Percentiles rank a stretch among this genome's conserved stretches.
Evolutionary conservation across 2,113 vertebrate species (phyloP).

Genomic region (Sceloporus undulatus): DNA sequence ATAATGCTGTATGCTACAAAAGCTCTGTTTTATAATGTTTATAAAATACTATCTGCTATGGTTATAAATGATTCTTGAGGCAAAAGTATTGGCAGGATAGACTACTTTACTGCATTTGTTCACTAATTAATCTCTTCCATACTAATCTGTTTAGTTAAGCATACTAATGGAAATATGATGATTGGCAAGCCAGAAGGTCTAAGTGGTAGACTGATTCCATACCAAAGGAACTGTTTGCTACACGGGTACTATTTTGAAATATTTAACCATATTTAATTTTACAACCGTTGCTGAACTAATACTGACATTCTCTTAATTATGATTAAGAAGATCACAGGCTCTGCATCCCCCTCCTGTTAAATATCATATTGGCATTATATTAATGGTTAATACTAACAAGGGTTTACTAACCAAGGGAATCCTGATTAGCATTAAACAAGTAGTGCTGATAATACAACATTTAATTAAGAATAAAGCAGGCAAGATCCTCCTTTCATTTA

Average conservation of each 20-base stretch:
- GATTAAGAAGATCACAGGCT: background rate
- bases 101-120: background rate
- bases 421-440: background rate
- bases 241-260: background rate
- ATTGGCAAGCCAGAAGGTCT: background rate
- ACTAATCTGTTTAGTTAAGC: background rate
- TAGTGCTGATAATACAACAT: background rate
- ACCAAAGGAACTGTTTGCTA: background rate
- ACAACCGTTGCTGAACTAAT: background rate
- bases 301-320: background rate
- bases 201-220: background rate
- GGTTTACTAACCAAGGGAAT: background rate
- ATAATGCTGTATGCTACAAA: no score
- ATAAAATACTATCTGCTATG: no score
- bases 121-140: background rate
- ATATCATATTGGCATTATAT: background rate
- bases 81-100: background rate
- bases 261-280: background rate
- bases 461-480: background rate
- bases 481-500: background rate
- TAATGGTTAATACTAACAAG: background rate
- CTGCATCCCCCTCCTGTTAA: background rate
- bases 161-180: background rate
- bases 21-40: no score
- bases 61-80: no score